Base-by-base conservation (phyloP, 2,888 invertebrate species). In the Epinotia demarniana region DNA sequence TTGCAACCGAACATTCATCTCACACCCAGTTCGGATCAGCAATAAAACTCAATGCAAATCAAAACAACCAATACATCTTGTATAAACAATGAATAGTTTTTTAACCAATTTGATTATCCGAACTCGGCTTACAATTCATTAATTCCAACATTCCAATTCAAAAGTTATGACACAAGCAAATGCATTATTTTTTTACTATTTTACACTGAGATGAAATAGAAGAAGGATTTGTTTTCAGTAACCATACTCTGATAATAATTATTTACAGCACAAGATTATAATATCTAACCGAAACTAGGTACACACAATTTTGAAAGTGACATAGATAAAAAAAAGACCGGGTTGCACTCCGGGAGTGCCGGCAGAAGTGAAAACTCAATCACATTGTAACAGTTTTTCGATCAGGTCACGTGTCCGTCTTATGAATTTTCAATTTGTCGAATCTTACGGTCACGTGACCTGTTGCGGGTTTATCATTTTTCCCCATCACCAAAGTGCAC, bases 1-100 rank as follows among this genome's bases (percentile, higher is more conserved):
- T 83, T 80, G 81, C 87, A 86, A 85, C 86, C 87, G 82, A 89
- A 89, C 79, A 80, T 80, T 80, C 79, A 78, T 83, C 83, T 82
- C 60, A 39, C 61, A 43, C 75, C 66, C 46, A 75, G 71, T 66
- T 27, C 71, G 71, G 53, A 69, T 57, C 33, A 63, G 19, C 33
- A 58, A 27, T 71, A 71, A 18, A 53, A 71, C 27, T n/a, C 61
- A 46, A 68, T 39, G 43, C n/a, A 61, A 62, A 62, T 71, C 70
- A 71, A 62, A 62, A 71, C 9, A 71, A 71, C 23, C 58, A 69
- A 69, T 60, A 69, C 69, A 69, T 60, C 23, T 58, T 49, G 33
- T 60, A 49, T 61, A 75, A 70, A 60, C 18, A 57, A 73, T 62
- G 16, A 58, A 73, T 55, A 58, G 55, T 33, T 53, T 57, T 73